A percentile compares a stretch with the other conserved stretches of the same genome.
Evolutionary conservation across 2,888 invertebrate species (phyloP).

Genomic region (Cryptophagus acutangulus): DNA sequence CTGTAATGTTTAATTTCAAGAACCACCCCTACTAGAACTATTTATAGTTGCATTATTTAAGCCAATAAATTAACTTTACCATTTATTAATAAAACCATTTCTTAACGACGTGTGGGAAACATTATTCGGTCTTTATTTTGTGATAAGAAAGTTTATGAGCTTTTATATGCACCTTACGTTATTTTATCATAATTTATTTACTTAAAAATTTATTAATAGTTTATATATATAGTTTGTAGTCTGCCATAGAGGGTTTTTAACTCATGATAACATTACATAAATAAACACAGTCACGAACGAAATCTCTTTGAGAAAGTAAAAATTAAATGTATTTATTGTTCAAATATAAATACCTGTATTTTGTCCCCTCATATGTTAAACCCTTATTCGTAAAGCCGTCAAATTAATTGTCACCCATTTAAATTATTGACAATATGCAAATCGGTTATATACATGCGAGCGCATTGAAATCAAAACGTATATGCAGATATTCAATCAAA

Average conservation of each 20-base stretch:
- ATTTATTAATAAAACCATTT: slow-evolving; percentile 37
- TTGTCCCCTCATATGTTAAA: slow-evolving; percentile 4
- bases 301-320: too few species aligned
- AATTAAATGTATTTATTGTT: background rate
- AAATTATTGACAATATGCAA: slow-evolving; percentile 19
- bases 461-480: slow-evolving; percentile 9
- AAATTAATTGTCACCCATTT: slow-evolving; percentile 4
- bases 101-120: slow-evolving; percentile 35
- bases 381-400: background rate
- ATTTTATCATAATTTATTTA: slow-evolving; percentile 7
- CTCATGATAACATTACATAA: background rate
- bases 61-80: slow-evolving; percentile 32
- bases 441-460: slow-evolving; percentile 6
- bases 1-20: too few species aligned
- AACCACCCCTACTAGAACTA: too few species aligned
- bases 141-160: slow-evolving; percentile 23
- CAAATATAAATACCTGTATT: background rate
- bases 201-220: slow-evolving; percentile 6
- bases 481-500: slow-evolving; percentile 21
- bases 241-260: slow-evolving; percentile 2
- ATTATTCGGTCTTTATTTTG: slow-evolving; percentile 33
- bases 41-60: slow-evolving; percentile 31
- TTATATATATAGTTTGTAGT: slow-evolving; percentile 4
- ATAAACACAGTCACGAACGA: background rate
- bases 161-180: slow-evolving; percentile 4